Conservation (phyloP, 2,113 vertebrate species). For the Amblyopsis rosae region DNA sequence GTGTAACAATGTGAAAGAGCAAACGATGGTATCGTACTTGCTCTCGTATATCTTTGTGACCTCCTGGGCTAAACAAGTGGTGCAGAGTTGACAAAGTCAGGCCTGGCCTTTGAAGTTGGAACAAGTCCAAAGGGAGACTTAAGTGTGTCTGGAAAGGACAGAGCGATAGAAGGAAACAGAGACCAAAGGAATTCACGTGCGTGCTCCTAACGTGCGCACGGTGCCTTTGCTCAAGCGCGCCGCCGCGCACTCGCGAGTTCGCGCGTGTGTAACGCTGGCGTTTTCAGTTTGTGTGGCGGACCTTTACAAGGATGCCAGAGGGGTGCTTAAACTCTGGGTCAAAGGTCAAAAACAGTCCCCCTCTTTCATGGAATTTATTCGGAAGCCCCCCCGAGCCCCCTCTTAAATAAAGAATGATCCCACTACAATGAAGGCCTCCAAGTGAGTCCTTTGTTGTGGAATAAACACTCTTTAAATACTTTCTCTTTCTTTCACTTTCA, state of each 20-base stretch:
- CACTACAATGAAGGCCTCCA: constrained; percentile 34
- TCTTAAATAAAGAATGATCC: constrained; percentile 54
- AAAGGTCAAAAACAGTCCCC: constrained; percentile 50
- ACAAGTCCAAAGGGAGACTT: constrained; percentile 18
- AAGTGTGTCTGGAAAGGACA: neutral
- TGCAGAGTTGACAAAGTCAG: constrained; percentile 62
- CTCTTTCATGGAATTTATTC: constrained; percentile 42
- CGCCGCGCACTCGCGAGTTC: constrained; percentile 29
- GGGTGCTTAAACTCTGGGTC: constrained; percentile 56
- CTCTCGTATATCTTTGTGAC: constrained; percentile 55
- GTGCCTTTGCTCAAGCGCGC: constrained; percentile 38
- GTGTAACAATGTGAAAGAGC: constrained; percentile 17
- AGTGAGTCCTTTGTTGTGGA: constrained; percentile 54
- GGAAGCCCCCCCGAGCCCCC: constrained; percentile 30
- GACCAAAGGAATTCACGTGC: constrained; percentile 34
- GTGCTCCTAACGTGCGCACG: constrained; percentile 21
- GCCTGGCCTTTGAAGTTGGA: constrained; percentile 39
- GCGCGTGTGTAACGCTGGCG: neutral
- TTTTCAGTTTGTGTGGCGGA: constrained; percentile 40
- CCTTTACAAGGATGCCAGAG: constrained; percentile 48
- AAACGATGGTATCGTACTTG: constrained; percentile 36
- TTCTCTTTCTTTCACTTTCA: constrained; percentile 23
- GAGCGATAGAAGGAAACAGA: neutral
- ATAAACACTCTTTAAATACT: constrained; percentile 34
- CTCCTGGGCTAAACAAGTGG: constrained; percentile 62